Evolutionary conservation across 2,888 invertebrate species (phyloP).

Genomic region (Ochropleura leucogaster): DNA sequence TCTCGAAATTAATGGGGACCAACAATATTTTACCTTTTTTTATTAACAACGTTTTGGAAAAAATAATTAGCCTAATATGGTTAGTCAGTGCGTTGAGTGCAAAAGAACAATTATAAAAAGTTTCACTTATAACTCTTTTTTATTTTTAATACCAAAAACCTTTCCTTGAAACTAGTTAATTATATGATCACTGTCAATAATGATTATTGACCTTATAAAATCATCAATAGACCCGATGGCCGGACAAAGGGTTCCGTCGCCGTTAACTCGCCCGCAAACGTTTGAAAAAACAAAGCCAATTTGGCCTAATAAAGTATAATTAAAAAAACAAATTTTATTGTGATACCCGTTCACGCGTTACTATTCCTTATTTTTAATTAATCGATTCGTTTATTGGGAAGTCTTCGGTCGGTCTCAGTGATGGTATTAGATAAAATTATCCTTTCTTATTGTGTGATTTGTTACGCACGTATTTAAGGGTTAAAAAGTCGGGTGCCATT

Average conservation of each 20-base stretch:
- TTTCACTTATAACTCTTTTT: slow-evolving; percentile 63
- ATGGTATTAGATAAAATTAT: slow-evolving; percentile 78
- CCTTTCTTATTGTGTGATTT: slow-evolving; percentile 81
- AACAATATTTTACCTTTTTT: slow-evolving; percentile 76
- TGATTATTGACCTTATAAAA: slow-evolving; percentile 89
- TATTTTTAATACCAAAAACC: slow-evolving; percentile 65
- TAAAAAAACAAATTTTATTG: slow-evolving; percentile 88
- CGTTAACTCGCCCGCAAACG: slow-evolving; percentile 72
- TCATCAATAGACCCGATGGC: slow-evolving; percentile 87
- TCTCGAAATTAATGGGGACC: slow-evolving; percentile 83
- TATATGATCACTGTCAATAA: slow-evolving; percentile 87
- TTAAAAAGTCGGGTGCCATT: slow-evolving; percentile 80
- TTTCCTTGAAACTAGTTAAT: slow-evolving; percentile 85
- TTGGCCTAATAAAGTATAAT: slow-evolving; percentile 87
- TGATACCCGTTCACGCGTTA: slow-evolving; percentile 84
- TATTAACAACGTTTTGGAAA: slow-evolving; percentile 60
- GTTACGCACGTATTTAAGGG: slow-evolving; percentile 78
- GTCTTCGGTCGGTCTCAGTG: slow-evolving; percentile 76
- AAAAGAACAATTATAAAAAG: slow-evolving; percentile 65
- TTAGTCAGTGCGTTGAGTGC: slow-evolving; percentile 67
- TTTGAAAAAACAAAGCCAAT: slow-evolving; percentile 87
- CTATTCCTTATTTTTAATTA: slow-evolving; percentile 83
- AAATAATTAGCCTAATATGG: slow-evolving; percentile 66
- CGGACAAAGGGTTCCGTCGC: slow-evolving; percentile 82
- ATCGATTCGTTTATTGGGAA: slow-evolving; percentile 82